phyloP scores from a whole-genome alignment of 2,797 vertebrate species.

The Synanceia verrucosa region DNA sequence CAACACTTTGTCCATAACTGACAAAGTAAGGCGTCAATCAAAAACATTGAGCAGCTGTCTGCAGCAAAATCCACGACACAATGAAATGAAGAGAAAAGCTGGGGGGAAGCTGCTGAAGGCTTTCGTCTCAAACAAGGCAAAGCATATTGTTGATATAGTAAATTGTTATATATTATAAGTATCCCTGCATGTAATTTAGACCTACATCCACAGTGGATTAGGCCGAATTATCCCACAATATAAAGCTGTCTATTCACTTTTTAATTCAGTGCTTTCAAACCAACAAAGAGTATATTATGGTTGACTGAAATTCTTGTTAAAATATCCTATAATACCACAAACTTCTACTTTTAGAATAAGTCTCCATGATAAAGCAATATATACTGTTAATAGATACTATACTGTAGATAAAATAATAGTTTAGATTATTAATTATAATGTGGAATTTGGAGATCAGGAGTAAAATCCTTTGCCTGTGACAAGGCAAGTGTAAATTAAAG shows the following conservation, averaged over 20 bases:
- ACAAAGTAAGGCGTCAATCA: background rate
- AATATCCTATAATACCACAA: background rate
- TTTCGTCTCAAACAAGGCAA: constrained; percentile 6
- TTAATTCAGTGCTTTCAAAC: background rate
- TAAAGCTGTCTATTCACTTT: background rate
- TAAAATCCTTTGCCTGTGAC: background rate
- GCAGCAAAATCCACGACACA: constrained; percentile 8
- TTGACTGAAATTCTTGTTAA: background rate
- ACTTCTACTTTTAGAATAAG: background rate
- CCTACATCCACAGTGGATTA: background rate
- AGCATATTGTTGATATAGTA: background rate
- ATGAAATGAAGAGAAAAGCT: constrained; percentile 9
- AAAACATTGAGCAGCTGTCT: constrained; percentile 5
- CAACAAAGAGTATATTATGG: background rate
- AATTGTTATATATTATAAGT: background rate
- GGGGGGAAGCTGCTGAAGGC: background rate
- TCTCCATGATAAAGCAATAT: background rate
- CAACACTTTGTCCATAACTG: background rate
- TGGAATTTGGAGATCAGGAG: background rate
- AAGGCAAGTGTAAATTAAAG: background rate
- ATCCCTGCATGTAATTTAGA: background rate
- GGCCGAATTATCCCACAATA: background rate
- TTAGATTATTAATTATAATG: background rate
- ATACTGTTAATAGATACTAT: background rate
- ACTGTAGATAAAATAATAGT: background rate